Evolutionary conservation across 2,888 invertebrate species (phyloP), one percentile per base, ranked within the genome.

Genomic region (Lasioglossum malachurum): DNA sequence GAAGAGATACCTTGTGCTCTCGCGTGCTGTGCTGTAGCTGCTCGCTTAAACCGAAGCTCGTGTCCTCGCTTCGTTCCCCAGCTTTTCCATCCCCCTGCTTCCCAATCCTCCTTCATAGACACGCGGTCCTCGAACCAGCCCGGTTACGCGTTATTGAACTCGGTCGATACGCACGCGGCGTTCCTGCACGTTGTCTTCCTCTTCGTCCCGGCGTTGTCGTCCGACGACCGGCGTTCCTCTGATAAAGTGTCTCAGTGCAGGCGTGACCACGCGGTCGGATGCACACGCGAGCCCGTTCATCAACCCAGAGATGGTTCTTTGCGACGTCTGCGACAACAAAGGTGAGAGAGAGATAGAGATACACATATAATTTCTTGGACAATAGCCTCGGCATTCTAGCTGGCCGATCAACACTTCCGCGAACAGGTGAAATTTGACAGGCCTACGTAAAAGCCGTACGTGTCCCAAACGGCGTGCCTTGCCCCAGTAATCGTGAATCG

Each of bases 241-340:
- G 84, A 83, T 83, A 79, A 82, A 86, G 84, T 86, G 77, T 85
- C 87, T 84, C 88, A 90, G 90, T 90, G 82, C 88, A 75, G 85
- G 87, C 87, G 89, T 84, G 87, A 87, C 79, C 89, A 87, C 87
- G 89, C 88, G 88, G 75, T 83, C 86, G 83, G 88, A 86, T 87
- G 88, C 87, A 87, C 87, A 73, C 79, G 88, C 84, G 41, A 64
- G 44, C 78, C 35, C 53, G n/a, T 79, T 69, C 38, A 71, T 73
- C 44, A 64, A 69, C 19, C 14, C 53, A 89, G 92, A 93, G 87
- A 94, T 94, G 94, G 94, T 94, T 67, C 91, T 94, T 78, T 94
- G 94, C 89, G 94, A 94, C 92, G 94, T 94, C 85, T 94, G 94
- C 87, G 94, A 94, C 84, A 93, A 91, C 86, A 94, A 94, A 91